phyloP scores from a whole-genome alignment of 2,113 vertebrate genomes.

The Mobula birostris region DNA sequence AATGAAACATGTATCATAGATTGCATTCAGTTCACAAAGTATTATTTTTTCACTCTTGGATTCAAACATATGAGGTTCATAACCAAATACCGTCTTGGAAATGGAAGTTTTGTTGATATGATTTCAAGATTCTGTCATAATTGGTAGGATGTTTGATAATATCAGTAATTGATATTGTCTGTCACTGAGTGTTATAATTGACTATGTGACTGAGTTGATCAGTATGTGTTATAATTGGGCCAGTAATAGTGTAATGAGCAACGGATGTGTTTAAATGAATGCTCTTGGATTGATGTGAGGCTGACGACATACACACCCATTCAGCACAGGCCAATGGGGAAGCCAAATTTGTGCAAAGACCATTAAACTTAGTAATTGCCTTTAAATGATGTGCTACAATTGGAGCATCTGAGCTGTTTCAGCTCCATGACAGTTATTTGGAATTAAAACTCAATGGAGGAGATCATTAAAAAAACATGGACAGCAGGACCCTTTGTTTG shows the following conservation, averaged over 20 bases:
- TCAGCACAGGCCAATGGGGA: background rate
- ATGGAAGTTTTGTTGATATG: background rate
- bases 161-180: background rate
- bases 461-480: background rate
- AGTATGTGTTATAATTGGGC: background rate
- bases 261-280: background rate
- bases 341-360: background rate
- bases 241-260: background rate
- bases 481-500: too few relatives aligned
- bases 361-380: background rate
- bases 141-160: background rate
- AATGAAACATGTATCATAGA: background rate
- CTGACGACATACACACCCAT: too few relatives aligned
- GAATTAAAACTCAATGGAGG: background rate
- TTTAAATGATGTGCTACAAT: background rate
- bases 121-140: background rate
- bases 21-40: background rate
- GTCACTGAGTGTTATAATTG: background rate
- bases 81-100: background rate
- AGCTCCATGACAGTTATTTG: background rate
- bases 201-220: background rate
- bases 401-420: background rate
- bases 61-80: background rate
- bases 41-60: background rate
- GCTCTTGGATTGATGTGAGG: background rate